A percentile compares a stretch with the other conserved stretches of the same genome.
Evolutionary conservation across 2,888 invertebrate genomes (phyloP).

Genomic region (Nudaria mundana): DNA sequence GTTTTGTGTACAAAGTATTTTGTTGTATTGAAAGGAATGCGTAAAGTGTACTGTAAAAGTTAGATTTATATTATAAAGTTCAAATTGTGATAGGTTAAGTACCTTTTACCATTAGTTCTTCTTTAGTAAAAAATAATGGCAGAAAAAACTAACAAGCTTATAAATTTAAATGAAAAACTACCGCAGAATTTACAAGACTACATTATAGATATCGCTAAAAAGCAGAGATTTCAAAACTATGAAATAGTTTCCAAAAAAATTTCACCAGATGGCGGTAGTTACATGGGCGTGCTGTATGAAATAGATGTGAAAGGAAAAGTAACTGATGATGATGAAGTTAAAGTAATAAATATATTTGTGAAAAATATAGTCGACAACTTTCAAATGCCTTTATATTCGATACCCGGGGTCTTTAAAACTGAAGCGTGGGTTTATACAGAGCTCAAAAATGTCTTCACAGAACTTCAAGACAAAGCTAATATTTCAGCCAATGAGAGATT

Average conservation of each 20-base stretch:
- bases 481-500: constrained; percentile 43
- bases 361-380: constrained; percentile 44
- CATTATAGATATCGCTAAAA: constrained; percentile 27
- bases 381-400: constrained; percentile 32
- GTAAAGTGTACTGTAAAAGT: too few species aligned
- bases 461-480: constrained; percentile 41
- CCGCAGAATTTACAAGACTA: constrained; percentile 18
- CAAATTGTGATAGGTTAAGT: too few species aligned
- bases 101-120: too few species aligned
- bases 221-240: constrained; percentile 31
- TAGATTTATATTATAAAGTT: too few species aligned
- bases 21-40: too few species aligned
- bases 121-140: too few species aligned
- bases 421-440: constrained; percentile 51
- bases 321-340: constrained; percentile 14
- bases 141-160: background rate
- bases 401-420: constrained; percentile 30
- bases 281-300: constrained; percentile 38
- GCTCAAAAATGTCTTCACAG: constrained; percentile 35
- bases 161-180: constrained; percentile 1
- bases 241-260: constrained; percentile 30
- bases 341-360: constrained; percentile 45
- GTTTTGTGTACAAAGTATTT: too few species aligned
- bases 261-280: constrained; percentile 41
- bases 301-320: constrained; percentile 41